Evolutionary conservation across 2,888 invertebrate genomes (phyloP), one percentile per base, ranked within the genome.

Genomic region (Junonia oenone): DNA sequence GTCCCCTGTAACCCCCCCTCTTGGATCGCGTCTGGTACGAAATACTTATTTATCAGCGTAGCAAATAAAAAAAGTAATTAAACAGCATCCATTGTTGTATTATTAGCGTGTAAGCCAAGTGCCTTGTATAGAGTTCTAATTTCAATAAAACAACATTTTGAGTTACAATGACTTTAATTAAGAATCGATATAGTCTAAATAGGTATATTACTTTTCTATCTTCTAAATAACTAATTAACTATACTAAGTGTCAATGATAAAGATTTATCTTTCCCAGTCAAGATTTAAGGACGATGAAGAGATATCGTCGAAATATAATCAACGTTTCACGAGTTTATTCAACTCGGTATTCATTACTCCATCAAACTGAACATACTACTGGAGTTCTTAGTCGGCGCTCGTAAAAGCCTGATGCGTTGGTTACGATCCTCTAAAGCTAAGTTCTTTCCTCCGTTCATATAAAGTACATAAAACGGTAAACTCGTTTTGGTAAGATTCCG

Each of bases 291-390:
- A 14, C 6, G 6, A 35, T 14, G 17, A 11, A 40, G 19, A 17
- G 15, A 11, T 2, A 40, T n/a, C n/a, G 17, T 40, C 19, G 17
- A 19, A 40, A 40, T 40, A 15, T 40, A 40, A 40, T 40, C 17
- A 19, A 19, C 19, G 38, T 40, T 40, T 17, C 11, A 40, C 11
- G 38, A 40, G 38, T 40, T 40, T 40, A 19, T 40, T 40, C 38
- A 40, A 40, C 38, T 40, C 19, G 38, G 2, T n/a, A 11, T 40
- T 38, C 38, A 38, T 4, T 17, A 19, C 11, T 45, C 6, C 14
- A 40, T 43, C 43, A 51, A 51, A 51, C 19, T 17, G 51, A 45
- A 33, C 35, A 37, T 26, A 31, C 27, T 51, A 13, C 38, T 40
- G 31, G 43, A 43, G 13, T 17, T 17, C 40, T 15, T 37, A 17